Conservation (phyloP, 2,113 vertebrate species). For the Ahaetulla prasina region DNA sequence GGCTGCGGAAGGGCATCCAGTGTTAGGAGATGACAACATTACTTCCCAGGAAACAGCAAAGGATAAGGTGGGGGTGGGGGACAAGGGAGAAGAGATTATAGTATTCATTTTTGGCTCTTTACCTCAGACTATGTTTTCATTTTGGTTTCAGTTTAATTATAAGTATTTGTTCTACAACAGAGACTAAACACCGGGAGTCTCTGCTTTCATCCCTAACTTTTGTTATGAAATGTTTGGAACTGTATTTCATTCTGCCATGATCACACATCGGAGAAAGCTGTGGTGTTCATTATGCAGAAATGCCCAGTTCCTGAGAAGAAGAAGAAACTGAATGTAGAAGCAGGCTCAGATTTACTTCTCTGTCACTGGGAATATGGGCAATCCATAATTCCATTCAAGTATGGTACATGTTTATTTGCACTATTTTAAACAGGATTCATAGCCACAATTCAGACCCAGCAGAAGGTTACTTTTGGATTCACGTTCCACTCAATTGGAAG, state of each 20-base stretch:
- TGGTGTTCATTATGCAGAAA: background rate
- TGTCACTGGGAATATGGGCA: background rate
- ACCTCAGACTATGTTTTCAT: constrained; percentile 50
- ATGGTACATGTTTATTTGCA: background rate
- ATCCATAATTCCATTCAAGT: background rate
- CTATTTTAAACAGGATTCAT: background rate
- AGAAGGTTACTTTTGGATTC: background rate
- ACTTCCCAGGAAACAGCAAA: constrained; percentile 14
- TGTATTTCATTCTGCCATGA: constrained; percentile 33
- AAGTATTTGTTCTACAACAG: constrained; percentile 58
- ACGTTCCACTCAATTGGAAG: background rate
- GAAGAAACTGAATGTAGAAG: background rate
- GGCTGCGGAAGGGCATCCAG: constrained; percentile 17
- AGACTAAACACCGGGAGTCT: constrained; percentile 54
- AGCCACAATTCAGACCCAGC: background rate
- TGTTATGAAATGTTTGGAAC: constrained; percentile 44
- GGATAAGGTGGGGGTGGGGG: background rate
- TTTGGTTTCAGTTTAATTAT: constrained; percentile 55
- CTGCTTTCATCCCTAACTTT: constrained; percentile 54
- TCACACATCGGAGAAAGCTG: background rate
- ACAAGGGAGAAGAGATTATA: constrained; percentile 40
- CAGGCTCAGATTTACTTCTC: background rate
- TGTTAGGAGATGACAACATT: constrained; percentile 21
- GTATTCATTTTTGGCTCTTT: constrained; percentile 53
- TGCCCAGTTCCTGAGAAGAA: background rate